Conservation (phyloP, 2,113 vertebrate species). For the Lanius ludovicianus region DNA sequence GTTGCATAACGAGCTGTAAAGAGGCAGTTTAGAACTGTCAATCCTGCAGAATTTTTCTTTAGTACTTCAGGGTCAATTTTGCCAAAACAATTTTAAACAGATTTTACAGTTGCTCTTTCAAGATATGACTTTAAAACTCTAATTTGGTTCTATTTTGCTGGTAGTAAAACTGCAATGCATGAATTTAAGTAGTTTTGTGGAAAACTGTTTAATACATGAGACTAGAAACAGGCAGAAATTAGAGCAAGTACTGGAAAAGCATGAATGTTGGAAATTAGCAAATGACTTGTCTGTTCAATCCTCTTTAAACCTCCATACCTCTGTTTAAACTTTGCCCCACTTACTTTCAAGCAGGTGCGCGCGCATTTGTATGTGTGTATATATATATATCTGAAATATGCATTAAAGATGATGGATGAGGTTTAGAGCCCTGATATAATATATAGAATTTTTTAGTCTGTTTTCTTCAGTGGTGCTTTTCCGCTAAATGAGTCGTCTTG, state of each 20-base stretch:
- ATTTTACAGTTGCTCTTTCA: constrained; percentile 43
- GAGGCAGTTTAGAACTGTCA: constrained; percentile 65
- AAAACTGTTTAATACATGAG: constrained; percentile 47
- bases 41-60: constrained; percentile 43
- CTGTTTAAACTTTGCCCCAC: constrained; percentile 54
- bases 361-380: constrained; percentile 51
- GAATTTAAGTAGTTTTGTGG: constrained; percentile 52
- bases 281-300: constrained; percentile 67
- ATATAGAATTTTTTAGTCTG: constrained; percentile 47
- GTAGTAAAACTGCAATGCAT: constrained; percentile 43
- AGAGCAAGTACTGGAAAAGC: constrained; percentile 51
- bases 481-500: constrained; percentile 64
- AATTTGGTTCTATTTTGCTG: constrained; percentile 46
- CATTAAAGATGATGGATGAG: constrained; percentile 69
- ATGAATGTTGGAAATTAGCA: constrained; percentile 63
- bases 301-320: constrained; percentile 49
- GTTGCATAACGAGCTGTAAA: constrained; percentile 55
- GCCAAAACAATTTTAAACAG: constrained; percentile 55
- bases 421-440: constrained; percentile 61
- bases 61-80: constrained; percentile 61
- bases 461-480: constrained; percentile 68
- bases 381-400: constrained; percentile 47
- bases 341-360: constrained; percentile 65
- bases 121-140: constrained; percentile 33
- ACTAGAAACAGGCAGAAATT: constrained; percentile 65